These are phyloP conservation scores for Charanyca ferruginea DNA, from an alignment of 2,888 invertebrate genomes.

Conservation along the genomic window DNA sequence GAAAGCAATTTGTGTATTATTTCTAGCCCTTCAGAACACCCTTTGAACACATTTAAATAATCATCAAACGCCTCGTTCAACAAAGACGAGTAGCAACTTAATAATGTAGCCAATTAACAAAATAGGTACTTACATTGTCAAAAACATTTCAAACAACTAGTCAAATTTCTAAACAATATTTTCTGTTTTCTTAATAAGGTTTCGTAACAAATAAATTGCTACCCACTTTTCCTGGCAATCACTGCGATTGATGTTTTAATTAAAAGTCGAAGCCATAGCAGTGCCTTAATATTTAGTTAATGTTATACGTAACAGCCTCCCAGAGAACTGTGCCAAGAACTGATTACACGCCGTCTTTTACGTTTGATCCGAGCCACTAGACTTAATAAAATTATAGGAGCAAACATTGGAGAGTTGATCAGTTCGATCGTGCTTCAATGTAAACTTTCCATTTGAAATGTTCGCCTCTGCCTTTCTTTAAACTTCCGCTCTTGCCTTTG, in stretches of 20 bases:
- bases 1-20: slow-evolving; percentile 72
- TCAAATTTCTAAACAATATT: not conserved
- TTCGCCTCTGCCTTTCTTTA: slow-evolving; percentile 82
- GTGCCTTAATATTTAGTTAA: slow-evolving; percentile 12
- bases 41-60: not conserved
- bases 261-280: slow-evolving; percentile 13
- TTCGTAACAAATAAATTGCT: slow-evolving; percentile 7
- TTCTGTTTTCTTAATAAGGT: slow-evolving; percentile 1
- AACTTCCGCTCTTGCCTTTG: slow-evolving; percentile 83
- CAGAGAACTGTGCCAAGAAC: slow-evolving; percentile 40
- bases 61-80: not conserved
- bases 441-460: slow-evolving; percentile 83
- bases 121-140: not conserved
- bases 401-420: slow-evolving; percentile 77
- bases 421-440: slow-evolving; percentile 75
- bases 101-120: not conserved
- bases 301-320: slow-evolving; percentile 17
- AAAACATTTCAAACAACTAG: not conserved
- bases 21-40: slow-evolving; percentile 20
- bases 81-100: not conserved
- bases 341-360: slow-evolving; percentile 58
- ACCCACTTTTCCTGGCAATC: slow-evolving; percentile 15
- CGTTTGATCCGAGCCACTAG: slow-evolving; percentile 65
- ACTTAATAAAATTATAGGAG: slow-evolving; percentile 75
- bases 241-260: slow-evolving; percentile 34